A percentile compares a stretch with the other conserved stretches of the same genome.
These are phyloP conservation scores for Falco concolor DNA, from an alignment of 2,797 vertebrate genomes.

Conservation along the genomic window DNA sequence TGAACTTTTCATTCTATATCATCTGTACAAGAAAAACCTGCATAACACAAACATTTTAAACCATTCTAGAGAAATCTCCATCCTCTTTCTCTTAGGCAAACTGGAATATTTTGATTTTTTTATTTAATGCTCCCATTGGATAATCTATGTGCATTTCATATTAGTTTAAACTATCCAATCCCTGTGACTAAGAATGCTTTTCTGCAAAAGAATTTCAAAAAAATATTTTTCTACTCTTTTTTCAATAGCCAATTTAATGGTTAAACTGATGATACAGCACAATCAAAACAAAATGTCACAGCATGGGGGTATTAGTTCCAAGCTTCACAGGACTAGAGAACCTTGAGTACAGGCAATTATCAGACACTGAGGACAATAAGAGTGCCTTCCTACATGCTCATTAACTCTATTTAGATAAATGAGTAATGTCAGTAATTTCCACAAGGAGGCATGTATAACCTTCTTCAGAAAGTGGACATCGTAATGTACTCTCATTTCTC, in stretches of 20 bases:
- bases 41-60: neutral
- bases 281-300: conserved; percentile 4
- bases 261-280: neutral
- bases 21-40: neutral
- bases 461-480: neutral
- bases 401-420: conserved; percentile 31
- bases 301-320: neutral
- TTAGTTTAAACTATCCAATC: neutral
- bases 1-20: neutral
- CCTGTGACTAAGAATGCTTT: neutral
- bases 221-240: neutral
- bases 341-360: conserved; percentile 14
- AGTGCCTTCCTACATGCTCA: neutral
- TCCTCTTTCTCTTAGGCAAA: neutral
- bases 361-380: neutral
- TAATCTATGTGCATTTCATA: fast-evolving
- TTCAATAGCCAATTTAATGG: neutral
- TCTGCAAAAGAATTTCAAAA: neutral
- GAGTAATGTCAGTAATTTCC: conserved; percentile 10
- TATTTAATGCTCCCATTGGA: neutral
- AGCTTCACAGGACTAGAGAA: neutral
- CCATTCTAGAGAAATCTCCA: neutral
- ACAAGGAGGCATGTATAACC: neutral
- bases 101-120: neutral
- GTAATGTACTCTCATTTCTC: neutral